A percentile compares a stretch with the other conserved stretches of the same genome.
Evolutionary conservation across 2,113 vertebrate species (phyloP).

Genomic region (Dryoscopus gambensis): DNA sequence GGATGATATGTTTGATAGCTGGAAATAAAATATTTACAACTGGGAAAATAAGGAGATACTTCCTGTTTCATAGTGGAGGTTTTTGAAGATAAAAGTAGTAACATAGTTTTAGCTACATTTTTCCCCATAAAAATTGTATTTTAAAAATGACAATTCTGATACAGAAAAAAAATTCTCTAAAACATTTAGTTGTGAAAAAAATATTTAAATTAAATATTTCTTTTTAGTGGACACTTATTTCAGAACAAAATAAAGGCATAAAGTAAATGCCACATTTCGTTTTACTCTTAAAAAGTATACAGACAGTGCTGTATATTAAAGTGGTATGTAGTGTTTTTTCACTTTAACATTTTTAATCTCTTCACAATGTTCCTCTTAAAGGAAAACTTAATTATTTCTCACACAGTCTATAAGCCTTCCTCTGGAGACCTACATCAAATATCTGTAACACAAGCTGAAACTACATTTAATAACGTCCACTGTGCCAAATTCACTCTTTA

Average conservation of each 20-base stretch:
- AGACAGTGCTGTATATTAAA: background rate
- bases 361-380: background rate
- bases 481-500: background rate
- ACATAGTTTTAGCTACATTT: background rate
- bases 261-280: background rate
- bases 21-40: background rate
- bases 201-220: background rate
- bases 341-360: background rate
- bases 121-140: background rate
- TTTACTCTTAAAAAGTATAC: background rate
- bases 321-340: background rate
- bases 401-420: background rate
- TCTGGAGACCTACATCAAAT: background rate
- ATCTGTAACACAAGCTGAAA: background rate
- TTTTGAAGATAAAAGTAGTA: background rate
- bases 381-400: slow-evolving; percentile 17
- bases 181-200: background rate
- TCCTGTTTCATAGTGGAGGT: background rate
- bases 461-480: background rate
- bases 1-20: background rate
- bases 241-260: background rate
- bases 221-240: background rate
- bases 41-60: background rate
- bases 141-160: background rate
- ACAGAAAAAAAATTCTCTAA: background rate